A percentile compares a stretch with the other conserved stretches of the same genome.
Evolutionary conservation across 2,797 vertebrate genomes (phyloP).

Genomic region (Heterohyrax brucei): DNA sequence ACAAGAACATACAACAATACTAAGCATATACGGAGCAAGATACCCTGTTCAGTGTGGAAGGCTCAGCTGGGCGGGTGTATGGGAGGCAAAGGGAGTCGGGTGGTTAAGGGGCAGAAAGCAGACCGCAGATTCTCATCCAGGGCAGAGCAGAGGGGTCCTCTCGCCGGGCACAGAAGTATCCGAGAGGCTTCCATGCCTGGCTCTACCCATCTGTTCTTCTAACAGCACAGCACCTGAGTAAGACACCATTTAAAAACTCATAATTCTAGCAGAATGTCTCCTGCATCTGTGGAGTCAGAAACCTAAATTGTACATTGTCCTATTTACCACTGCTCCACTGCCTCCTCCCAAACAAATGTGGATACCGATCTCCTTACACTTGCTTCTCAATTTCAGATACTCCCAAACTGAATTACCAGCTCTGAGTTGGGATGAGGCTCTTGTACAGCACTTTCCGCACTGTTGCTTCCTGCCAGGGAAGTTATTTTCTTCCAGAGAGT

Average conservation of each 20-base stretch:
- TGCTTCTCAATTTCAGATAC: neutral
- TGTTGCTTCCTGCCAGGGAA: neutral
- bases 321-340: neutral
- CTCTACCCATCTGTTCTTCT: neutral
- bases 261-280: neutral
- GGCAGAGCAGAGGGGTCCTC: too few relatives aligned
- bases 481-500: slow-evolving; percentile 34
- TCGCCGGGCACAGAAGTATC: neutral
- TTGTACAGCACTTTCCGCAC: neutral
- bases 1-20: neutral
- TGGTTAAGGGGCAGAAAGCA: too few relatives aligned
- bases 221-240: neutral
- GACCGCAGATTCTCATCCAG: neutral
- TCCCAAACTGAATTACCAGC: neutral
- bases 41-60: neutral
- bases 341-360: neutral
- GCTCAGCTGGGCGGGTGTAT: neutral
- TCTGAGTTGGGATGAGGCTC: neutral
- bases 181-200: neutral
- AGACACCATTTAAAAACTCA: neutral
- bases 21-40: neutral
- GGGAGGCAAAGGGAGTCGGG: neutral
- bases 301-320: neutral
- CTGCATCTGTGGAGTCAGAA: neutral
- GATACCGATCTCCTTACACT: neutral